Evolutionary conservation across 2,113 vertebrate genomes (phyloP).

Genomic region (Picathartes gymnocephalus): DNA sequence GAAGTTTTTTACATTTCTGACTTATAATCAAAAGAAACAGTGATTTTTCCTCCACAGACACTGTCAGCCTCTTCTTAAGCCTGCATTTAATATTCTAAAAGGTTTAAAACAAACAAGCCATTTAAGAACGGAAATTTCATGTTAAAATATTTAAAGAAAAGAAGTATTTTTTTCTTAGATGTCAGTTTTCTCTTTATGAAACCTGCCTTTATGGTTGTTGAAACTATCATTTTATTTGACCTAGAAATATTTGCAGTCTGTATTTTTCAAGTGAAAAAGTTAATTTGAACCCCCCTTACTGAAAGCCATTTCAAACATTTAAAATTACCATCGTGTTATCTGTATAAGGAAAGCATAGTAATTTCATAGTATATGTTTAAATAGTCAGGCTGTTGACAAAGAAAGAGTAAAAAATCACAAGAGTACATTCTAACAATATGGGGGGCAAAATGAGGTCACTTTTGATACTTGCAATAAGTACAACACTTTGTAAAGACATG

Average conservation of each 20-base stretch:
- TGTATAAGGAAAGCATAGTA: not conserved
- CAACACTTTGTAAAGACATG: not conserved
- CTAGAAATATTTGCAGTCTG: not conserved
- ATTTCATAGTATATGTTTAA: not conserved
- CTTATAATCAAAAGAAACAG: not conserved
- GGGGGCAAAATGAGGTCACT: fast-evolving
- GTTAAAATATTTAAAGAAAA: not conserved
- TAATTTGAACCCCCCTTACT: not conserved
- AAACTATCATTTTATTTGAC: not conserved
- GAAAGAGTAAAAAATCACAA: not conserved
- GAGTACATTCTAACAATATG: not conserved
- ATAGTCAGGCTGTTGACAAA: not conserved
- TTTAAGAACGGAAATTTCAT: not conserved
- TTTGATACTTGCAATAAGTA: not conserved
- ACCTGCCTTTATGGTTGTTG: not conserved
- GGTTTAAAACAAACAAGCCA: not conserved
- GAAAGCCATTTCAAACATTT: not conserved
- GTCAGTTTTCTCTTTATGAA: not conserved
- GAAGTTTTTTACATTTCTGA: not conserved
- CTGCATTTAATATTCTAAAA: not conserved
- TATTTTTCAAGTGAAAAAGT: not conserved
- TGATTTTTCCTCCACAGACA: not conserved
- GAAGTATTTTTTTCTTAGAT: not conserved
- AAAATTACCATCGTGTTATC: not conserved
- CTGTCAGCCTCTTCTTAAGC: not conserved